Evolutionary conservation across 1,140 invertebrate genomes (phyloP).

Genomic region (Cotesia typhae): DNA sequence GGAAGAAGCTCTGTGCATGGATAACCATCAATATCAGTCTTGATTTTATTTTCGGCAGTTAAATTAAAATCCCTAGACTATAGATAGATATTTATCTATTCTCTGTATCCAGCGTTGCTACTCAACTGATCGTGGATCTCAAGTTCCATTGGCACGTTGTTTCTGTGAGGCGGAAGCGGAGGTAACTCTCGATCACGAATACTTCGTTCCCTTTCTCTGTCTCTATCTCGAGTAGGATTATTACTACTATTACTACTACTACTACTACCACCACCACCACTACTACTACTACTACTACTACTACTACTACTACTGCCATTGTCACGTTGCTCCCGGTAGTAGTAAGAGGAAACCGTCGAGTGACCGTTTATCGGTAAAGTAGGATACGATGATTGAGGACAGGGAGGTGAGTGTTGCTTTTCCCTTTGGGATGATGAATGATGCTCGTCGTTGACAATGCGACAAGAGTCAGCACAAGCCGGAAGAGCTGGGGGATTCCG

Average conservation of each 20-base stretch:
- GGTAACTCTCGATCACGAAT: constrained; percentile 33
- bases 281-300: constrained; percentile 26
- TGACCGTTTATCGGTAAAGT: constrained; percentile 55
- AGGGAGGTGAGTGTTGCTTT: constrained; percentile 45
- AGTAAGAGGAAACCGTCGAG: constrained; percentile 40
- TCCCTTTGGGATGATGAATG: constrained; percentile 46
- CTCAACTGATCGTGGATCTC: constrained; percentile 47
- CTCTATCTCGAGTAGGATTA: neutral
- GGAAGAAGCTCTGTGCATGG: no score
- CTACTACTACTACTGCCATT: constrained; percentile 29
- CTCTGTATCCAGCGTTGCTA: constrained; percentile 48
- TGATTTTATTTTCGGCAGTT: constrained; percentile 21
- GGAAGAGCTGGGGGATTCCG: constrained; percentile 38
- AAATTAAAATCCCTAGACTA: neutral
- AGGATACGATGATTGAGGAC: constrained; percentile 52
- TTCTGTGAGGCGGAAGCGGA: constrained; percentile 29
- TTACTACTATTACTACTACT: neutral
- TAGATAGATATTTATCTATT: constrained; percentile 38
- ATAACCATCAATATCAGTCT: constrained; percentile 18
- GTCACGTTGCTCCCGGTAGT: constrained; percentile 40
- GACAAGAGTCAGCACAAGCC: constrained; percentile 35
- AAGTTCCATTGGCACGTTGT: constrained; percentile 42
- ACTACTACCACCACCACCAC: constrained; percentile 21
- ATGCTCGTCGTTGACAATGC: constrained; percentile 43
- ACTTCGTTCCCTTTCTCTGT: no score